Evolutionary conservation across 2,797 vertebrate genomes (phyloP).

Genomic region (Sus cebifrons): DNA sequence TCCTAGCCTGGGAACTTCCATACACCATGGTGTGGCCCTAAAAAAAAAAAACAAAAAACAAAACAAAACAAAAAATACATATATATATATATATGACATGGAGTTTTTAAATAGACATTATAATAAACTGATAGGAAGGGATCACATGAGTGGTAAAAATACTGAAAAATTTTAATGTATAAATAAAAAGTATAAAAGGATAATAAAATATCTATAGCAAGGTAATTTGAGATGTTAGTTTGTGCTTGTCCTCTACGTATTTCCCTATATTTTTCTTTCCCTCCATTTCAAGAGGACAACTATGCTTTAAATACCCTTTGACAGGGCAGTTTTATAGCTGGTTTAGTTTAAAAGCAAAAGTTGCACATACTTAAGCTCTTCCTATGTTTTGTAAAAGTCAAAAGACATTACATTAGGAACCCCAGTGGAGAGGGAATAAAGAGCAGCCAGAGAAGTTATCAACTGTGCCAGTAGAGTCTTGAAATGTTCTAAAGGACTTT

Average conservation of each 20-base stretch:
- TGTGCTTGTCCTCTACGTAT: not conserved
- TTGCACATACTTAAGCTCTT: not conserved
- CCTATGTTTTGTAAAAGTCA: constrained; percentile 8
- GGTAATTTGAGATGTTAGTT: not conserved
- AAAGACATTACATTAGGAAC: not conserved
- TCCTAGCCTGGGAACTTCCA: too few relatives aligned
- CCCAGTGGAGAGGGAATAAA: not conserved
- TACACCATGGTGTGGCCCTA: too few relatives aligned
- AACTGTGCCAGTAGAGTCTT: not conserved
- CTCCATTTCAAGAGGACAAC: not conserved
- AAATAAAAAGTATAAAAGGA: constrained; percentile 10
- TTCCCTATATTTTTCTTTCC: not conserved
- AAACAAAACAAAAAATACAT: too few relatives aligned
- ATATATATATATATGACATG: not conserved
- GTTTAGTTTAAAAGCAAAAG: constrained; percentile 33
- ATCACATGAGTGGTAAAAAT: constrained; percentile 13
- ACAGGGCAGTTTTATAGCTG: not conserved
- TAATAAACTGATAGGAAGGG: not conserved
- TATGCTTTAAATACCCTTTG: not conserved
- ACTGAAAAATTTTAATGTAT: not conserved
- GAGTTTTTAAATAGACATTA: constrained; percentile 18
- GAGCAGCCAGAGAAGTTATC: not conserved
- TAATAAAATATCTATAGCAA: not conserved
- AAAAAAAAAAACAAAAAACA: too few relatives aligned
- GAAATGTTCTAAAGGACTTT: constrained; percentile 4